Percentiles rank a stretch among this genome's conserved stretches.
These are phyloP conservation scores for Sebastes nivosus DNA, from an alignment of 2,797 vertebrate genomes.

Conservation along the genomic window DNA sequence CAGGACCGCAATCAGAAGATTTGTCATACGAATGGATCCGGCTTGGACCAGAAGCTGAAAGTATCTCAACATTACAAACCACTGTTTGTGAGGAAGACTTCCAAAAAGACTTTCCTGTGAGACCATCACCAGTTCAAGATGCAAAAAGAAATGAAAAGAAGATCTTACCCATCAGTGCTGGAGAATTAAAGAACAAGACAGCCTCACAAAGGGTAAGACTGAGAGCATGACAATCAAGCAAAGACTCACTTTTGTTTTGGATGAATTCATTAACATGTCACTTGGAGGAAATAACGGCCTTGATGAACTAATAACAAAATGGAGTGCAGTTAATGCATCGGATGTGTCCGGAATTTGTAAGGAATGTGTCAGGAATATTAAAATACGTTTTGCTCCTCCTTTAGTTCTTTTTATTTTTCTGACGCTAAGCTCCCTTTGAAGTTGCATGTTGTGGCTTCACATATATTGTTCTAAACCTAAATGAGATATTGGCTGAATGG, in stretches of 20 bases:
- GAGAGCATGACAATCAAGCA: conserved; percentile 67
- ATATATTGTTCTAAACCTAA: neutral
- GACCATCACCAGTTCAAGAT: conserved; percentile 68
- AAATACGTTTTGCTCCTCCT: neutral
- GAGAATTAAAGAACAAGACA: conserved; percentile 78
- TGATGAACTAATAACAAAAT: conserved; percentile 45
- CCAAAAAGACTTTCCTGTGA: conserved; percentile 42
- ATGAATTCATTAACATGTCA: conserved; percentile 44
- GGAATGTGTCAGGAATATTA: conserved; percentile 3
- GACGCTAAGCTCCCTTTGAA: neutral
- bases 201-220: conserved; percentile 84
- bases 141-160: conserved; percentile 41
- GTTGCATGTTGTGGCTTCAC: conserved; percentile 37
- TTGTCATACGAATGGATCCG: conserved; percentile 10
- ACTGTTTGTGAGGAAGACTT: conserved; percentile 31
- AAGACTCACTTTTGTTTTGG: conserved; percentile 27
- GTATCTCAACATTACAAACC: conserved; percentile 15
- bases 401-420: neutral
- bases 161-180: conserved; percentile 43
- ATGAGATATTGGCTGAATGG: neutral
- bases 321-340: neutral
- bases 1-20: conserved; percentile 1
- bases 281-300: conserved; percentile 24
- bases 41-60: neutral
- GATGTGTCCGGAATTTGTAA: neutral